These are phyloP conservation scores for Acinonyx jubatus DNA, from an alignment of 2,113 vertebrate species.

Conservation along the genomic window DNA sequence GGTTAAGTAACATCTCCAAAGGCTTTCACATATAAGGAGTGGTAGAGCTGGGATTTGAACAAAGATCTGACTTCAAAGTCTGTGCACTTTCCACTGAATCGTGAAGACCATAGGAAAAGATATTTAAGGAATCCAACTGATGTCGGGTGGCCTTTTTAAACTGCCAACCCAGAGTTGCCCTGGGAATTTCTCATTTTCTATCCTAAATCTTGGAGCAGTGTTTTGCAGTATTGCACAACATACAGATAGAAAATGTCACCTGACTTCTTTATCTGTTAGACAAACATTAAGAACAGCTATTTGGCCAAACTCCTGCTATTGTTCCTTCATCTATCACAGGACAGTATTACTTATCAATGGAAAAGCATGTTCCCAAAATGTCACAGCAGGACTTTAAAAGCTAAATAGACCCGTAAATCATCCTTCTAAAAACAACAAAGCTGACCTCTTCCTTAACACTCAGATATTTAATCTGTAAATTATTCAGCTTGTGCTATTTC, in stretches of 20 bases:
- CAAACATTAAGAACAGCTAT: slow-evolving; percentile 24
- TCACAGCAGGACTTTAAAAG: slow-evolving; percentile 21
- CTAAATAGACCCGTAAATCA: slow-evolving; percentile 49
- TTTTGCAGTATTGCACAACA: neutral
- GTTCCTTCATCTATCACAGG: slow-evolving; percentile 48
- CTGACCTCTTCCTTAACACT: slow-evolving; percentile 58
- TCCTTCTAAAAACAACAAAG: slow-evolving; percentile 55
- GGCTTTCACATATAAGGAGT: neutral
- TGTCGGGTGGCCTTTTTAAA: neutral
- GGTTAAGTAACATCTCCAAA: neutral
- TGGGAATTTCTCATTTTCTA: slow-evolving; percentile 6
- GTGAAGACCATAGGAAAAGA: neutral
- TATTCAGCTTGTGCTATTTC: slow-evolving; percentile 15
- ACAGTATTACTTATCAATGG: slow-evolving; percentile 45
- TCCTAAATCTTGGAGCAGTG: neutral
- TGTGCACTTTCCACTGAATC: neutral
- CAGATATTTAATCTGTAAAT: slow-evolving; percentile 65
- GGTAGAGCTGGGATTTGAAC: neutral
- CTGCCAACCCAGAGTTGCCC: neutral
- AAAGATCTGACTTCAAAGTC: neutral
- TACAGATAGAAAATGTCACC: slow-evolving; percentile 28
- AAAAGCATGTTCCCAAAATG: slow-evolving; percentile 51
- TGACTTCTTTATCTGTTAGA: slow-evolving; percentile 69
- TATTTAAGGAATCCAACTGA: neutral
- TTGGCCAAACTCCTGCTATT: slow-evolving; percentile 55